Percentiles rank a stretch among this genome's conserved stretches.
Conservation (phyloP, 1,140 invertebrate species). For the Gonatopus flavifemur region DNA sequence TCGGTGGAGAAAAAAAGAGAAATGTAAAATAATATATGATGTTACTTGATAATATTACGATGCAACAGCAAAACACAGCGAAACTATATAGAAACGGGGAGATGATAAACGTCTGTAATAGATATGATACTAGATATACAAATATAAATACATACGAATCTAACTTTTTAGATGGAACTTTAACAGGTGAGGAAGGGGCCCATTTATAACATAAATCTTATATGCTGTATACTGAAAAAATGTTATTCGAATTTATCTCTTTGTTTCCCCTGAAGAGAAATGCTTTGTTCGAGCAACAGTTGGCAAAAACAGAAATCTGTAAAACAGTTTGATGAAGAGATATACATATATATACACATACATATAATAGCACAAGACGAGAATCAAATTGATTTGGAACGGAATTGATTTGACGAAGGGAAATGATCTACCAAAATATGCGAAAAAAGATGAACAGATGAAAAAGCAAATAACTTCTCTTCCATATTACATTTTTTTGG, state of each 20-base stretch:
- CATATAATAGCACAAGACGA: conserved; percentile 28
- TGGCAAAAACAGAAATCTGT: conserved; percentile 17
- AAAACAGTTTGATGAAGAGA: conserved; percentile 25
- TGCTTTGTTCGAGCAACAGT: too few relatives aligned
- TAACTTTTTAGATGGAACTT: conserved; percentile 43
- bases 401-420: too few relatives aligned
- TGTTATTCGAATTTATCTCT: too few relatives aligned
- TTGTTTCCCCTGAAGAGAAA: too few relatives aligned
- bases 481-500: conserved; percentile 42
- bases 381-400: too few relatives aligned
- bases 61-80: conserved; percentile 32
- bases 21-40: conserved; percentile 52
- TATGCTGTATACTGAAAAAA: too few relatives aligned
- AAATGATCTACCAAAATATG: conserved; percentile 4
- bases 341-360: too few relatives aligned
- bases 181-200: conserved; percentile 34
- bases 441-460: conserved; percentile 28
- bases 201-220: conserved; percentile 44
- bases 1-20: too few relatives aligned
- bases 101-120: conserved; percentile 42
- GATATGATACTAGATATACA: conserved; percentile 41
- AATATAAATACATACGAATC: too few relatives aligned
- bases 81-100: too few relatives aligned
- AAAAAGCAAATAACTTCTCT: conserved; percentile 39
- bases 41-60: conserved; percentile 43